Base-by-base conservation (phyloP, 2,888 invertebrate species). In the Gasteruption jaculator region DNA sequence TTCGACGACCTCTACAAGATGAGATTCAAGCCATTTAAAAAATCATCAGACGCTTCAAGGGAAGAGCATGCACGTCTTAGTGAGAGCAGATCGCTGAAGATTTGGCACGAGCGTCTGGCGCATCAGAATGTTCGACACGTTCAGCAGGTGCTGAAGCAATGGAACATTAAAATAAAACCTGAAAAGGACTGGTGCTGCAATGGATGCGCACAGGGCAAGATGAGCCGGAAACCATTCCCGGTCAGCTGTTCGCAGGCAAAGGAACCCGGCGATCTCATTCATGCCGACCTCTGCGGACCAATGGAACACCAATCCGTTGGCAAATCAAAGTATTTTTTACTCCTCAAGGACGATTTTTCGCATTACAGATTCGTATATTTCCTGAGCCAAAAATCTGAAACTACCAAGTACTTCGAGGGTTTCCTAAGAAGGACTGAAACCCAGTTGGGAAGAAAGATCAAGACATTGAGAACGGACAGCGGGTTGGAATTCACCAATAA, bases 321-420 rank as follows among this genome's bases (percentile, higher is more conserved):
- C 47, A n/a, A 25, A 2, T 38, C 45, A 3, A 25, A 30, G 2
- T 52, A 43, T 29, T 46, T 48, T 34, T n/a, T 50, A 7, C 19
- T 46, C 15, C 42, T 48, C 2, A 48, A 52, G 34, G 48, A 49
- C 32, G 49, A 45, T 41, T 38, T 29, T 26, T 48, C 50, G 19
- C 26, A 12, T 26, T 45, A 31, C 15, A 42, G 44, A 15, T 32
- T 33, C 16, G 32, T 52, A 1, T 46, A 44, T 36, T 48, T 43
- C 36, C 20, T 50, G 1, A 46, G 43, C 24, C 10, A 21, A 15
- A 52, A 52, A 27, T 24, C 18, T 19, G 43, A 48, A 11, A 41
- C 39, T 14, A 38, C 22, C 21, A 27, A 46, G 11, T 27, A 37
- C 2, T 38, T 47, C 21, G 14, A 34, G 31, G 41, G 45, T 39